phyloP scores from a whole-genome alignment of 2,888 invertebrate species.

The Exocentrus adspersus region DNA sequence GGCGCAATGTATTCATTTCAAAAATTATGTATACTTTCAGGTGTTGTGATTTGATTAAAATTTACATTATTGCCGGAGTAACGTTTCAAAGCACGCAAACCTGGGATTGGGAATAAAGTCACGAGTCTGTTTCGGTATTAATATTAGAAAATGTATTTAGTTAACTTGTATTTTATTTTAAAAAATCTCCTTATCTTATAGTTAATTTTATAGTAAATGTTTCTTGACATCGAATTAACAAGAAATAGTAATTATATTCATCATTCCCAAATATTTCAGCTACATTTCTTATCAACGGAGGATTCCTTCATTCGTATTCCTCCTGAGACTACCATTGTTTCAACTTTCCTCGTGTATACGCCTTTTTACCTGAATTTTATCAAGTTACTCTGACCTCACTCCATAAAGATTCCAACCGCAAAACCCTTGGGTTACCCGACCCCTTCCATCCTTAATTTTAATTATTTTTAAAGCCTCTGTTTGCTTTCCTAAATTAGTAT shows the following conservation, averaged over 20 bases:
- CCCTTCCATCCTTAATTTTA: background rate
- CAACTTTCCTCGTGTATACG: background rate
- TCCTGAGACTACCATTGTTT: background rate
- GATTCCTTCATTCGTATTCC: background rate
- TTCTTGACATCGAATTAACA: too few relatives aligned
- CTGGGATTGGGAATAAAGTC: background rate
- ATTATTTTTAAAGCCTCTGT: slow-evolving; percentile 3
- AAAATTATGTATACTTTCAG: background rate
- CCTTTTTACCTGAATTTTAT: background rate
- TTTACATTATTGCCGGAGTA: background rate
- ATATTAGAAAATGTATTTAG: too few relatives aligned
- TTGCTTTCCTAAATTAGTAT: background rate
- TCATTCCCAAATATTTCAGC: too few relatives aligned
- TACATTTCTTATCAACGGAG: too few relatives aligned
- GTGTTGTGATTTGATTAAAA: background rate
- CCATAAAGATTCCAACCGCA: background rate
- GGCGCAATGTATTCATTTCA: background rate
- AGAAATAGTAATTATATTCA: too few relatives aligned
- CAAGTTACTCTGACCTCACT: background rate
- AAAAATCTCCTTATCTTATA: too few relatives aligned
- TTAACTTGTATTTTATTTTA: too few relatives aligned
- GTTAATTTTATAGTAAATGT: too few relatives aligned
- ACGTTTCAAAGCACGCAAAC: background rate
- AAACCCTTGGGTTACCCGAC: background rate
- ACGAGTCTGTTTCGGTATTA: too few relatives aligned